A percentile compares a stretch with the other conserved stretches of the same genome.
Evolutionary conservation across 30 jellyfish, hydroid and myxozoan species (phyloP).

Genomic region (Aurelia sp.): DNA sequence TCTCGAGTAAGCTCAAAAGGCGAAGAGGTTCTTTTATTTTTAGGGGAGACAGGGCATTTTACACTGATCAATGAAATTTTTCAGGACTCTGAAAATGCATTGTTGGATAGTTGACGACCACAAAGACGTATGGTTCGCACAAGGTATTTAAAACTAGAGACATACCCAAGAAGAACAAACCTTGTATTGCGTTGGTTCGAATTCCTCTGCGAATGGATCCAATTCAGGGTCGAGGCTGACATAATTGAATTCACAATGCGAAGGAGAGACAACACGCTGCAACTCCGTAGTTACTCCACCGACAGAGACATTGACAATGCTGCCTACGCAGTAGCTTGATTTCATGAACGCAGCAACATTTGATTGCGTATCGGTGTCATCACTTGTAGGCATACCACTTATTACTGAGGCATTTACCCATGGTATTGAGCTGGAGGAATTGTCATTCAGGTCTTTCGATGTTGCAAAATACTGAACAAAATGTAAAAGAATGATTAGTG

Average conservation of each 20-base stretch:
- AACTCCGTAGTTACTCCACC: conserved; percentile 77
- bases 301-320: conserved; percentile 79
- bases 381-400: conserved; percentile 50
- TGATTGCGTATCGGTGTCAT: conserved; percentile 39
- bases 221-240: conserved; percentile 96
- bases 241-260: conserved; percentile 86
- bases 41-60: too few species aligned
- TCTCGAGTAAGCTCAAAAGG: too few species aligned
- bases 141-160: too few species aligned
- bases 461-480: conserved; percentile 90
- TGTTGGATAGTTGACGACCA: too few species aligned
- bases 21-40: too few species aligned
- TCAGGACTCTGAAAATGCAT: too few species aligned
- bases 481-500: not conserved
- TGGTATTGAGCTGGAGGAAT: conserved; percentile 86
- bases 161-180: not conserved
- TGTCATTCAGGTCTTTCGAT: conserved; percentile 64
- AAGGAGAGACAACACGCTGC: conserved; percentile 91
- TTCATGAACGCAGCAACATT: conserved; percentile 75
- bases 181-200: conserved; percentile 67
- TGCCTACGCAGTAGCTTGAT: conserved; percentile 88
- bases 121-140: too few species aligned
- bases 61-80: too few species aligned
- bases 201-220: conserved; percentile 97
- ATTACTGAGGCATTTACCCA: conserved; percentile 84